A percentile compares a stretch with the other conserved stretches of the same genome.
phyloP scores from a whole-genome alignment of 2,113 vertebrate genomes.

The Picathartes gymnocephalus region DNA sequence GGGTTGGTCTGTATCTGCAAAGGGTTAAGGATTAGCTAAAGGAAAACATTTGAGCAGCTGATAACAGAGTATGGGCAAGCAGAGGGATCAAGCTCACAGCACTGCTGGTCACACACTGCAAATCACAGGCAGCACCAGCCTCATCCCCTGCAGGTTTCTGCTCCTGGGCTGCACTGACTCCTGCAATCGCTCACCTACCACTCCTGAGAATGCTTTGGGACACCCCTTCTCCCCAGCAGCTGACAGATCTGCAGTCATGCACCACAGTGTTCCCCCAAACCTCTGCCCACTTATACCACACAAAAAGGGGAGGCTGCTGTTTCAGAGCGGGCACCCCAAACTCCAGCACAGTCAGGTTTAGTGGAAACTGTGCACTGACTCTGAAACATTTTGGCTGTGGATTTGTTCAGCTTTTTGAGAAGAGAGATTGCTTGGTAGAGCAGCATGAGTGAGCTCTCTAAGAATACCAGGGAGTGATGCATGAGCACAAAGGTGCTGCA shows the following conservation, averaged over 20 bases:
- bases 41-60: background rate
- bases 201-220: background rate
- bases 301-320: background rate
- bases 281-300: accelerated
- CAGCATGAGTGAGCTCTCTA: background rate
- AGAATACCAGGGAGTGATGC: background rate
- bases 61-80: background rate
- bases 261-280: background rate
- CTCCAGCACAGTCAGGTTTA: background rate
- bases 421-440: background rate
- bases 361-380: background rate
- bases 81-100: background rate
- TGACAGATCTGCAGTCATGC: background rate
- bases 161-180: background rate
- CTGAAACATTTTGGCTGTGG: background rate
- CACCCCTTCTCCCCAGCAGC: background rate
- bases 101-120: background rate
- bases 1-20: background rate
- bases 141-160: background rate
- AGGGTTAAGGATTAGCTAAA: conserved; percentile 7
- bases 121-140: background rate
- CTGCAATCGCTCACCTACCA: background rate
- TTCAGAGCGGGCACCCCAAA: background rate
- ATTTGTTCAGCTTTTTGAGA: background rate
- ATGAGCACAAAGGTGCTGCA: background rate